phyloP scores from a whole-genome alignment of 2,888 invertebrate species.

The Uropetala carovei region DNA sequence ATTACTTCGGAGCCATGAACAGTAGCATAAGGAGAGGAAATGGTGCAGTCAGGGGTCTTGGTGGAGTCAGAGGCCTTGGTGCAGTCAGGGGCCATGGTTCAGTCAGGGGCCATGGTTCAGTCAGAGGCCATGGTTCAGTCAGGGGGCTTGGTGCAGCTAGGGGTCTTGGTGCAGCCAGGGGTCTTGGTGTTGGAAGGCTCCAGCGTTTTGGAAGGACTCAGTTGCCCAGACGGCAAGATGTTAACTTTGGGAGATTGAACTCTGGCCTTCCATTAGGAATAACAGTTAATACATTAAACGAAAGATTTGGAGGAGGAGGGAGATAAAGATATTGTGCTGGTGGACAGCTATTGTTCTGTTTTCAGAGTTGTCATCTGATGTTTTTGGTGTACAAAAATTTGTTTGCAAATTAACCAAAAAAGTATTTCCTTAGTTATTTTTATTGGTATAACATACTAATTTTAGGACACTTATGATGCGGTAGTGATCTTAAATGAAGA shows the following conservation, averaged over 20 bases:
- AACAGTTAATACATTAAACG: not conserved
- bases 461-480: no score
- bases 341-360: no score
- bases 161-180: no score
- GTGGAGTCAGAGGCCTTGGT: not conserved
- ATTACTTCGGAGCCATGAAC: not conserved
- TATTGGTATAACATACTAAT: no score
- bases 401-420: no score
- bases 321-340: not conserved
- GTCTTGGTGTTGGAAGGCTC: no score
- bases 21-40: not conserved
- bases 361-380: no score
- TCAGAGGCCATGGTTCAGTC: no score
- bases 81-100: not conserved
- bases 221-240: not conserved
- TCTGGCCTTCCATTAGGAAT: not conserved
- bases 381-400: no score
- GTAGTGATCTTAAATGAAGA: no score
- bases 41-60: not conserved
- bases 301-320: not conserved
- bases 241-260: not conserved
- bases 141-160: no score
- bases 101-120: not conserved
- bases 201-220: constrained; percentile 32
- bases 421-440: no score